Base-by-base conservation (phyloP, 2,888 invertebrate genomes). In the Horisme vitalbata region DNA sequence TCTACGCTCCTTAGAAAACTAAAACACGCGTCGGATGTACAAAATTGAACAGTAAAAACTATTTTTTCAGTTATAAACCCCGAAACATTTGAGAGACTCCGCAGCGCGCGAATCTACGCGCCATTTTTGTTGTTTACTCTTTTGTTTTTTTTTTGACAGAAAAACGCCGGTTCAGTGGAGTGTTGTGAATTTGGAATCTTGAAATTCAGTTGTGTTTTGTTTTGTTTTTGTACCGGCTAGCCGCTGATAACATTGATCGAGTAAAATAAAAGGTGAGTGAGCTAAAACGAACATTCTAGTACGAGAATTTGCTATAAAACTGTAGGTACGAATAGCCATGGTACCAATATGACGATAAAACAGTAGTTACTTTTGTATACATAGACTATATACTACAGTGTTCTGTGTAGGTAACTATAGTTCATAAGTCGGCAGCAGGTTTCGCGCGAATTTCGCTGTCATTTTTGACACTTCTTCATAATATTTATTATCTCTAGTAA, bases 131-230 rank as follows among this genome's bases (percentile, higher is more conserved):
- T 68, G 66, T 63, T 65, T 70, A 76, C 72, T 73, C 20, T 48
- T 38, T 61, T 57, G 48, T 50, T 66, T 73, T 73, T 63, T 71
- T 83, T 83, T 79, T 58, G 64, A 80, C 83, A 81, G 82, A 69
- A 79, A 85, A 84, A 83, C 69, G 78, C 86, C 86, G 85, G 85
- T 59, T 75, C 51, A 59, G 74, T 82, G 78, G 58, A 55, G 75
- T 61, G 31, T 49, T 50, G 59, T 18, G 18, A 18, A 18, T 6
- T 18, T 5, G 18, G 18, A 61, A 55, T 65, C 52, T 55, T 59
- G 49, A 64, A 58, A 55, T 70, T 69, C 21, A 23, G 35, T 65
- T 57, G 56, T 72, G 61, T 57, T 64, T 65, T 70, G 55, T 65
- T 67, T 63, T 61, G 68, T 68, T 63, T 65, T 63, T 35, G 39